Conservation (phyloP, 2,797 vertebrate species). For the Sebastes itinus region DNA sequence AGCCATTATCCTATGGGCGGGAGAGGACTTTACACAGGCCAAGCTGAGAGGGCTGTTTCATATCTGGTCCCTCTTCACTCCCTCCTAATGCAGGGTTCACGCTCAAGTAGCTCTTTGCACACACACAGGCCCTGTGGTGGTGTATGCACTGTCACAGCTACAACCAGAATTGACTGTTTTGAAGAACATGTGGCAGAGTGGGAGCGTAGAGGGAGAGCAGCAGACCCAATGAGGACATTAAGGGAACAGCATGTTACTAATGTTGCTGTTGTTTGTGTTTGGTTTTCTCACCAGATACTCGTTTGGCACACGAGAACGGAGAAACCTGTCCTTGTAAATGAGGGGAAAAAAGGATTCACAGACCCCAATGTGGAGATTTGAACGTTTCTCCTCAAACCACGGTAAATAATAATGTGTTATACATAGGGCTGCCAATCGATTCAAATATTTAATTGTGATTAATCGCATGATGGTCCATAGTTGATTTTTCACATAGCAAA, state of each 20-base stretch:
- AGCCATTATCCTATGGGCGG: slow-evolving; percentile 32
- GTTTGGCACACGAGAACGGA: slow-evolving; percentile 99
- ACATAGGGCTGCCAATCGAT: no score
- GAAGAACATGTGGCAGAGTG: slow-evolving; percentile 41
- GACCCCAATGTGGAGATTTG: slow-evolving; percentile 97
- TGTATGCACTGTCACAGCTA: slow-evolving; percentile 7
- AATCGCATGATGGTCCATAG: no score
- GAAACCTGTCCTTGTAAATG: slow-evolving; percentile 97
- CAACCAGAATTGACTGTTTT: slow-evolving; percentile 33
- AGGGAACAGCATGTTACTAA: slow-evolving; percentile 44
- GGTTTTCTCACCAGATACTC: slow-evolving; percentile 85
- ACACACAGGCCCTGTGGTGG: slow-evolving; percentile 16
- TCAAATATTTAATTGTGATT: no score
- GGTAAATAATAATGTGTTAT: slow-evolving; percentile 55
- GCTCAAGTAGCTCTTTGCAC: slow-evolving; percentile 59
- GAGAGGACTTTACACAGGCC: slow-evolving; percentile 6
- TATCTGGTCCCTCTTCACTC: slow-evolving; percentile 28
- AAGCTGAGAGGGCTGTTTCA: slow-evolving; percentile 12
- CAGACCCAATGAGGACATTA: slow-evolving; percentile 30
- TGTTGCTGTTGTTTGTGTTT: slow-evolving; percentile 38
- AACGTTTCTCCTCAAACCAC: slow-evolving; percentile 51
- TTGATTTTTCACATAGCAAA: no score
- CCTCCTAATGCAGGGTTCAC: slow-evolving; percentile 46
- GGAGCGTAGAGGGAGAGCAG: slow-evolving; percentile 25
- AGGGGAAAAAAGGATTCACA: slow-evolving; percentile 98